Conservation (phyloP, 2,113 vertebrate genomes). For the Chitala chitala region DNA sequence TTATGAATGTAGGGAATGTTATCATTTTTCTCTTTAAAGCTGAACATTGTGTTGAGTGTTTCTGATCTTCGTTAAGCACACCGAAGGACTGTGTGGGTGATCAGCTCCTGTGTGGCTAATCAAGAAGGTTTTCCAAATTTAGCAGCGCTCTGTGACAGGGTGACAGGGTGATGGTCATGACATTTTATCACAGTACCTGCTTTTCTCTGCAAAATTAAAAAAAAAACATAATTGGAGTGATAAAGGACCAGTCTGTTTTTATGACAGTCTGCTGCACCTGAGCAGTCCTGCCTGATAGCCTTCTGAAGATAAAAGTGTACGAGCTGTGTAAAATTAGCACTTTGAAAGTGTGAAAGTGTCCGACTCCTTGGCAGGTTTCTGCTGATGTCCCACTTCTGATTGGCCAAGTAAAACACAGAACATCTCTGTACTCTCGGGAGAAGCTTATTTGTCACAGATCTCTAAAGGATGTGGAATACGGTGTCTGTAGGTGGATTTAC, state of each 20-base stretch:
- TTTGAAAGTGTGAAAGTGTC: not conserved
- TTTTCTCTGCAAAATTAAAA: not conserved
- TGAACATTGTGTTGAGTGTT: not conserved
- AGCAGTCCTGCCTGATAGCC: not conserved
- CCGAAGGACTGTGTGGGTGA: not conserved
- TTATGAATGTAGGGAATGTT: too few species aligned
- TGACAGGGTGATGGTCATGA: not conserved
- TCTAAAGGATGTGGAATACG: not conserved
- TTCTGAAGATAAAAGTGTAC: not conserved
- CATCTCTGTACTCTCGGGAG: not conserved
- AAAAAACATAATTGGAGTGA: conserved; percentile 27
- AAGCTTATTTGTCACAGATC: not conserved
- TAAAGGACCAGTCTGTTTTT: not conserved
- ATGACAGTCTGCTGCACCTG: conserved; percentile 5
- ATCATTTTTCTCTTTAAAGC: not conserved
- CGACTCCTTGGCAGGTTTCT: not conserved
- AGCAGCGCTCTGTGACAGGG: not conserved
- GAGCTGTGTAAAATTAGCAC: conserved; percentile 4
- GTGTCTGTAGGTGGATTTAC: not conserved
- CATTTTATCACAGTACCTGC: not conserved
- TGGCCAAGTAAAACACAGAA: conserved; percentile 4
- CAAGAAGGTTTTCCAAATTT: not conserved
- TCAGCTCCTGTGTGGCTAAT: not conserved
- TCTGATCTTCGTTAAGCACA: not conserved
- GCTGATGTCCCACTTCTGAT: not conserved